Percentiles rank a stretch among this genome's conserved stretches.
Evolutionary conservation across 2,888 invertebrate species (phyloP).

Genomic region (Nomada hirtipes): DNA sequence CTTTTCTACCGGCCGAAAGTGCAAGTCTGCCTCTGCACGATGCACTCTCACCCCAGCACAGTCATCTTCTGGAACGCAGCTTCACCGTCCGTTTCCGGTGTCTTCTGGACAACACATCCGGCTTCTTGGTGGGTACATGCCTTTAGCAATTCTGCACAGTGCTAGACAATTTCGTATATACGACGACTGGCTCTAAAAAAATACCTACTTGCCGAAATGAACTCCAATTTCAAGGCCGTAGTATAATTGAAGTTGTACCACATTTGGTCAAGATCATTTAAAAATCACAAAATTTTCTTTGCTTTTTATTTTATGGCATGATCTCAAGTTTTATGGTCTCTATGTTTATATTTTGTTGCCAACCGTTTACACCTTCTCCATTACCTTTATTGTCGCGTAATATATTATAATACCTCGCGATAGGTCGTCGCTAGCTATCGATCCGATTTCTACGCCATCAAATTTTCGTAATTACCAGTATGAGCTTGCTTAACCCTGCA

Average conservation of each 20-base stretch:
- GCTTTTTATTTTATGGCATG: too few relatives aligned
- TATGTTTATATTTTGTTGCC: too few relatives aligned
- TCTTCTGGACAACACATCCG: conserved; percentile 99
- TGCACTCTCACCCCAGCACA: conserved; percentile 94
- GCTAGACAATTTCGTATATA: too few relatives aligned
- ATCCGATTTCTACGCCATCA: conserved; percentile 53
- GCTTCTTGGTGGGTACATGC: conserved; percentile 93
- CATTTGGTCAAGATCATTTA: too few relatives aligned
- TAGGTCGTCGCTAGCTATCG: conserved; percentile 33
- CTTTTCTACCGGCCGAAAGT: conserved; percentile 93
- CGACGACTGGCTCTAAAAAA: too few relatives aligned
- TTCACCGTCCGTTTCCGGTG: conserved; percentile 99
- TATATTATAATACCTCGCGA: neutral
- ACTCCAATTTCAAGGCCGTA: too few relatives aligned
- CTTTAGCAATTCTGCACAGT: neutral
- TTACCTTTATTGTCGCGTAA: too few relatives aligned
- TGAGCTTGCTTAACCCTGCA: conserved; percentile 35
- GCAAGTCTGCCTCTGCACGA: conserved; percentile 93
- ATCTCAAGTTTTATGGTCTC: too few relatives aligned
- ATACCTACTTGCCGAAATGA: too few relatives aligned
- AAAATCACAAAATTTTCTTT: too few relatives aligned
- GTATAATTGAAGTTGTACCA: too few relatives aligned
- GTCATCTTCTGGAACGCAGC: conserved; percentile 96
- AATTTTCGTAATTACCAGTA: conserved; percentile 51
- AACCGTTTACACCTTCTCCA: too few relatives aligned